Base-by-base conservation (phyloP, 1,140 invertebrate genomes). In the Lepidostoma basale region DNA sequence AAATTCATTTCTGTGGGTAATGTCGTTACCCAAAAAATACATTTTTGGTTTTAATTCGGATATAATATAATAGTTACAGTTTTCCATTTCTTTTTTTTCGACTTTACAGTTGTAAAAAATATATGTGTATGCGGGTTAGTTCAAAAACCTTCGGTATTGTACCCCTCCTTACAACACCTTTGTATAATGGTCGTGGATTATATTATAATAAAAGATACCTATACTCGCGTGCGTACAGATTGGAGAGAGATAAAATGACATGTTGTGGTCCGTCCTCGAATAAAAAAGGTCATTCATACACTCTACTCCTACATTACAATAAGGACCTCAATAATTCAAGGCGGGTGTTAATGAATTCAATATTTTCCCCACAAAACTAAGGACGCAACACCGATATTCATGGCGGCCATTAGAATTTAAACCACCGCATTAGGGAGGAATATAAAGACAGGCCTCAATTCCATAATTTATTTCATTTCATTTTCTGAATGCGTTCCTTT, bases 121-220 rank as follows among this genome's bases (percentile, higher is more conserved):
- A n/a, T n/a, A n/a, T n/a, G n/a, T n/a, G n/a, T n/a, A n/a, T n/a
- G n/a, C n/a, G n/a, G n/a, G n/a, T n/a, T n/a, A 49, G 3, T 42
- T 14, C 40, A 12, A 42, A 18, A 3, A 42, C 40, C 62, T 28
- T 10, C 26, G 47, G 63, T 64, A 52, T 12, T 3, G 18, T 23
- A 64, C 45, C 54, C 18, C 42, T 52, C 33, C 58, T 39, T 69
- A 30, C 67, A 63, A 44, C 60, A 69, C 60, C 59, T 65, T 49
- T 47, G 47, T 67, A 63, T 65, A 70, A 65, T 67, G 64, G 62
- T 56, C 63, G 42, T 44, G 69, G 65, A 67, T 70, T 67, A 70
- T 70, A 70, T 70, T 70, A 70, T 70, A 70, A 70, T 70, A 70
- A 70, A 70, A 56, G 58, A 67, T 67, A 63, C 69, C 69, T 49